Percentiles rank a stretch among this genome's conserved stretches.
Conservation (phyloP, 1,140 invertebrate species). For the Magallana angulata region DNA sequence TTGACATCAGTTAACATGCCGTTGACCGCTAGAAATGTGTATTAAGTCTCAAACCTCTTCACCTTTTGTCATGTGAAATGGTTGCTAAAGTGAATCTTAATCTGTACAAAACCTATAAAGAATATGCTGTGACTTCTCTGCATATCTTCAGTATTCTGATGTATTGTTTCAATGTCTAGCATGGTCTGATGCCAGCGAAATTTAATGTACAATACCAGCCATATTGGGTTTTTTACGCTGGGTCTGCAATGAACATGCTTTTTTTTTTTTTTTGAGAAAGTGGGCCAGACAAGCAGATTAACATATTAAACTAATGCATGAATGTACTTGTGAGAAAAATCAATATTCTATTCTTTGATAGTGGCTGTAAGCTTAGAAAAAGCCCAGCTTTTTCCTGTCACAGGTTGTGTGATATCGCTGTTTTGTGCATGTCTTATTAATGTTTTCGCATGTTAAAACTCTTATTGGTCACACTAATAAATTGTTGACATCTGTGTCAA, state of each 20-base stretch:
- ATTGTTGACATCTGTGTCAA: constrained; percentile 4
- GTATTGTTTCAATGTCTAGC: neutral
- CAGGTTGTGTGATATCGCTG: neutral
- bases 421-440: constrained; percentile 3
- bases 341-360: constrained; percentile 24
- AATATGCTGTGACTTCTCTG: neutral
- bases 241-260: constrained; percentile 21
- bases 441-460: constrained; percentile 7
- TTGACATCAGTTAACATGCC: neutral
- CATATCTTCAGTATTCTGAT: neutral
- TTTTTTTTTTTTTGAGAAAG: neutral
- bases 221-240: neutral
- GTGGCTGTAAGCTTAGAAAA: constrained; percentile 12
- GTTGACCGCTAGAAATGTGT: constrained; percentile 3
- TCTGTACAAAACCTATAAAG: neutral
- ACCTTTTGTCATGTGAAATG: constrained; percentile 24
- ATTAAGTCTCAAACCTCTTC: constrained; percentile 11
- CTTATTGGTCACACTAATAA: neutral
- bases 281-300: constrained; percentile 19
- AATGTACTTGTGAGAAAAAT: constrained; percentile 28
- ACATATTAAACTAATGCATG: constrained; percentile 33
- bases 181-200: neutral
- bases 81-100: too few species aligned
- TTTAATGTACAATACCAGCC: neutral
- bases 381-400: neutral